phyloP scores from a whole-genome alignment of 2,113 vertebrate genomes.

The Eudorcas thomsonii region DNA sequence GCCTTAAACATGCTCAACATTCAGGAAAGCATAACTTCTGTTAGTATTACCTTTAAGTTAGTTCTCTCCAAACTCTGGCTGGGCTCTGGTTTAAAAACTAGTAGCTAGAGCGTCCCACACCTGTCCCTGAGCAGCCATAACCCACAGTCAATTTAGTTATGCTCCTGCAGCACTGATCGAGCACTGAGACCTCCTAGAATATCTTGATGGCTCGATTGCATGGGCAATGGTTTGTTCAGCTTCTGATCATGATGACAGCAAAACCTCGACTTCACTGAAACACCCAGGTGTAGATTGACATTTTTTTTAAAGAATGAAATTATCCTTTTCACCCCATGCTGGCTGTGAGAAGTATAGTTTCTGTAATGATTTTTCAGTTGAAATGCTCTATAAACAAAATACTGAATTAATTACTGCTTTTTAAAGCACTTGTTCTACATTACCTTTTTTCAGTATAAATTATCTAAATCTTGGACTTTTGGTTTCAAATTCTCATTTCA shows the following conservation, averaged over 20 bases:
- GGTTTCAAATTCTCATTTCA: not conserved
- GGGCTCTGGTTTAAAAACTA: not conserved
- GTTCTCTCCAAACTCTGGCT: not conserved
- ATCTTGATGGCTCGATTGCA: not conserved
- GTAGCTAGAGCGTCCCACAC: not conserved
- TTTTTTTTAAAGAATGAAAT: not conserved
- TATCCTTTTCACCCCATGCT: not conserved
- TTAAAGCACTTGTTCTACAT: not conserved
- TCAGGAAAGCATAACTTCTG: not conserved
- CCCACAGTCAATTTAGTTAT: not conserved
- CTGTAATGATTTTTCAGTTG: not conserved
- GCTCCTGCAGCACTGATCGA: not conserved
- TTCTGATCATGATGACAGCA: not conserved
- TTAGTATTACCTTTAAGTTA: not conserved
- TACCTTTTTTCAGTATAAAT: not conserved
- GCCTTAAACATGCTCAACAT: not conserved
- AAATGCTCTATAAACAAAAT: not conserved
- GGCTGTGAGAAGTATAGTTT: not conserved
- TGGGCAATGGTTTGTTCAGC: not conserved
- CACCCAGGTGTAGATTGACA: not conserved
- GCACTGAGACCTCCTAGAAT: not conserved
- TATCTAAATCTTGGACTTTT: not conserved
- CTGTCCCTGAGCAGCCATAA: not conserved
- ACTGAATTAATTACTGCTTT: not conserved
- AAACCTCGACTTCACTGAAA: not conserved